Base-by-base conservation (phyloP, 2,888 invertebrate species). In the Agrochola litura region DNA sequence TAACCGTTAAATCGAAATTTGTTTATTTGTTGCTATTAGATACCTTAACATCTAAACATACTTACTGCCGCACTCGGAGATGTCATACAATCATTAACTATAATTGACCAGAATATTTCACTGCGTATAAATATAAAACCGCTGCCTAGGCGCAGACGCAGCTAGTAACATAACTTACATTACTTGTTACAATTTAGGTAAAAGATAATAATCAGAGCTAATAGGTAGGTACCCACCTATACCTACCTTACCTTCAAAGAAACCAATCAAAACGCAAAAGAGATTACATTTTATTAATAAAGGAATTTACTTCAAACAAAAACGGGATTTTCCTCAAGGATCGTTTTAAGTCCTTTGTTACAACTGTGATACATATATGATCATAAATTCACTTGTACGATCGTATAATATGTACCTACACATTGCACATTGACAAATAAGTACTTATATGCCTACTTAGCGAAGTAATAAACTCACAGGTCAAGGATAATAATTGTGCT, bases 271-370 rank as follows among this genome's bases (percentile, higher is more conserved):
- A 65, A n/a, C 25, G 22, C 56, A 46, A 52, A 56, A 41, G 46
- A 66, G 19, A 61, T 58, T 14, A 25, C 10, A 49, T 54, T 81
- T 30, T 81, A 54, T 49, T 68, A 58, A 67, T 52, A 71, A 64
- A 60, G 14, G 14, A 84, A 61, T 61, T 25, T 12, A 49, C 1
- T 16, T 56, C 52, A 60, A 80, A 84, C 43, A 70, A 60, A 54
- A 52, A 43, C 12, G 19, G 19, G 63, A 54, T 58, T 52, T 61
- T 81, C 61, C 58, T 80, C 74, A 70, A 70, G 37, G 46, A 49
- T 65, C 37, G 9, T 25, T 54, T 22, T 64, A 52, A 49, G n/a
- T 69, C 56, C 60, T 73, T 79, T 79, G 65, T 78, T 25, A 25
- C 41, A 41, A 16, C 37, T 58, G 61, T 56, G 25, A 58, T 64